Base-by-base conservation (phyloP, 2,113 vertebrate species). In the Tyto alba region DNA sequence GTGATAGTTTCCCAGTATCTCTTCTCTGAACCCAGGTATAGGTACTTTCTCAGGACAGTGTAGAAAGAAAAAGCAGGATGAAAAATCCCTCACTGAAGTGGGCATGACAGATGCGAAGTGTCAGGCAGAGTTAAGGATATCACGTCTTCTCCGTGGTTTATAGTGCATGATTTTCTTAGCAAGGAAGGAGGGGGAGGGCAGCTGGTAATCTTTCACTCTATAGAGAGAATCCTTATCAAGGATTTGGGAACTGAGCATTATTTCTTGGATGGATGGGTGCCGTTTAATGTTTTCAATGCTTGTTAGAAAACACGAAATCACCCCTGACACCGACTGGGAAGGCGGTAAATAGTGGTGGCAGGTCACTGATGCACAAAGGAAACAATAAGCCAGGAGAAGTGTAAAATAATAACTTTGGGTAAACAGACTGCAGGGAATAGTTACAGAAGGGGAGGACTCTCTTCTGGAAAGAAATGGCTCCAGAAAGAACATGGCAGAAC, bases 271-370 rank as follows among this genome's bases (percentile, higher is more conserved):
- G 38, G 64, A 38, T 55, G 57, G 66, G 48, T 72, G 56, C 41
- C 8, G 1, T 59, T 85, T 25, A 72, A 40, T 19, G 25, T 60
- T 90, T 79, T 48, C 53, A 64, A 10, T 1, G 6, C 66, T 48
- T 68, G 25, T 32, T 64, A 48, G 66, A 80, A 94, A 93, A 76
- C 48, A 45, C 0, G 2, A 64, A 68, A 66, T 64, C 0, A 1
- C 62, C 50, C 52, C 55, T 72, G 66, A 68, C 56, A 55, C 3
- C 16, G 60, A 8, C 6, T 27, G 53, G 75, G 62, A 68, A n/a
- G 43, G 85, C 1, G 1, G 36, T 29, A 52, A 96, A 76, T 11
- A 79, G 71, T 0, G 1, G 79, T 0, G 0, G 85, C 57, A 68
- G 48, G 71, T 68, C 79, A 57, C 36, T 13, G 77, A 43, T 26